A percentile compares a stretch with the other conserved stretches of the same genome.
phyloP scores from a whole-genome alignment of 2,888 invertebrate species.

The Troides oblongomaculatus region DNA sequence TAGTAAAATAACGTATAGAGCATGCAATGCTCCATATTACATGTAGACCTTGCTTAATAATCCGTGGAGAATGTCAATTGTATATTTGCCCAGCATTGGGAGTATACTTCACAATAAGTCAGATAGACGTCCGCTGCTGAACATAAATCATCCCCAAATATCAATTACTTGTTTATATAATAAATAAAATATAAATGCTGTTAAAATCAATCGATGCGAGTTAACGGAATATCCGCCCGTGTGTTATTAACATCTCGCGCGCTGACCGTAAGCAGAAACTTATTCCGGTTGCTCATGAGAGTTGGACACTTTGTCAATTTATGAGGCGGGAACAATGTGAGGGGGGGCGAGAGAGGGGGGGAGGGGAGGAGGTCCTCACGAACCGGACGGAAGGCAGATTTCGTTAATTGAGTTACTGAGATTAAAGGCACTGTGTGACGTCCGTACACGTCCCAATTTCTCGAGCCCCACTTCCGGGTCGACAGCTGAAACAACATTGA shows the following conservation, averaged over 20 bases:
- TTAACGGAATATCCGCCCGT: slow-evolving; percentile 39
- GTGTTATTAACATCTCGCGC: slow-evolving; percentile 54
- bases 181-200: too few species aligned
- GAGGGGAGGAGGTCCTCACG: slow-evolving; percentile 31
- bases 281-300: slow-evolving; percentile 72
- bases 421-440: slow-evolving; percentile 35
- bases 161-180: too few species aligned
- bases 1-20: too few species aligned
- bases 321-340: slow-evolving; percentile 62
- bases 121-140: too few species aligned
- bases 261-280: slow-evolving; percentile 78
- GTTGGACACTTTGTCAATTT: slow-evolving; percentile 80
- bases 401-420: slow-evolving; percentile 60
- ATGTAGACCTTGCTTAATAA: too few species aligned
- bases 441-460: slow-evolving; percentile 4
- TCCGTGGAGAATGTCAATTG: too few species aligned
- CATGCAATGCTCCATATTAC: too few species aligned
- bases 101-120: too few species aligned
- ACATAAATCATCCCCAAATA: too few species aligned
- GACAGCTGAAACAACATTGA: not conserved
- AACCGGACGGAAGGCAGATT: slow-evolving; percentile 59
- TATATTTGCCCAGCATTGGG: too few species aligned
- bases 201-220: too few species aligned
- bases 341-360: too few species aligned
- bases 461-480: not conserved